phyloP scores from a whole-genome alignment of 2,797 vertebrate species.

The Parambassis ranga region DNA sequence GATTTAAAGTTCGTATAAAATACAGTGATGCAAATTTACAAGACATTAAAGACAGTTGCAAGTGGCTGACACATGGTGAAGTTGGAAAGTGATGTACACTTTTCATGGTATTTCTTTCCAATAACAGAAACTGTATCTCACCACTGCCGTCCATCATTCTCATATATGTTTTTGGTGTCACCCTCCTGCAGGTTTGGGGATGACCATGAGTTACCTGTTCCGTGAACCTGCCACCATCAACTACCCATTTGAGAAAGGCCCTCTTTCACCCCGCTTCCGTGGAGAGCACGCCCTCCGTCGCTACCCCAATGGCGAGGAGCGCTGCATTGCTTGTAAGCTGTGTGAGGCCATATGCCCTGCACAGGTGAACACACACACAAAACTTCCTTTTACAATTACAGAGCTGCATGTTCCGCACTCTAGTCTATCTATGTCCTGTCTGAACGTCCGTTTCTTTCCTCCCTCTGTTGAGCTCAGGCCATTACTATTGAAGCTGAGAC shows the following conservation, averaged over 20 bases:
- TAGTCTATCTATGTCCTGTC: neutral
- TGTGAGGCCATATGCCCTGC: slow-evolving; percentile 95
- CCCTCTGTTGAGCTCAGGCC: too few relatives aligned
- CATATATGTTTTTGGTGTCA: neutral
- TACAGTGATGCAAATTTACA: too few relatives aligned
- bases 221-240: slow-evolving; percentile 96
- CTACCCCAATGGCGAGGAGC: slow-evolving; percentile 91
- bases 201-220: slow-evolving; percentile 91
- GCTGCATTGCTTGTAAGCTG: slow-evolving; percentile 96
- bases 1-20: too few relatives aligned
- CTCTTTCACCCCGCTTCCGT: slow-evolving; percentile 91
- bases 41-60: too few relatives aligned
- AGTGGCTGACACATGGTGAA: too few relatives aligned
- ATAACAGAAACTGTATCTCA: too few relatives aligned
- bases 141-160: neutral
- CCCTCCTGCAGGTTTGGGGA: slow-evolving; percentile 82
- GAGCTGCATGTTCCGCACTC: too few relatives aligned
- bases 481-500: slow-evolving; percentile 94
- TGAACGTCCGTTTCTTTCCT: neutral
- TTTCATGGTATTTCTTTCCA: too few relatives aligned
- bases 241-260: slow-evolving; percentile 97
- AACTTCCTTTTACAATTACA: too few relatives aligned
- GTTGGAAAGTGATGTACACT: too few relatives aligned
- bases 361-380: slow-evolving; percentile 81
- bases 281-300: slow-evolving; percentile 93